Conservation (phyloP, 2,888 invertebrate genomes). For the Dynastes grantii region DNA sequence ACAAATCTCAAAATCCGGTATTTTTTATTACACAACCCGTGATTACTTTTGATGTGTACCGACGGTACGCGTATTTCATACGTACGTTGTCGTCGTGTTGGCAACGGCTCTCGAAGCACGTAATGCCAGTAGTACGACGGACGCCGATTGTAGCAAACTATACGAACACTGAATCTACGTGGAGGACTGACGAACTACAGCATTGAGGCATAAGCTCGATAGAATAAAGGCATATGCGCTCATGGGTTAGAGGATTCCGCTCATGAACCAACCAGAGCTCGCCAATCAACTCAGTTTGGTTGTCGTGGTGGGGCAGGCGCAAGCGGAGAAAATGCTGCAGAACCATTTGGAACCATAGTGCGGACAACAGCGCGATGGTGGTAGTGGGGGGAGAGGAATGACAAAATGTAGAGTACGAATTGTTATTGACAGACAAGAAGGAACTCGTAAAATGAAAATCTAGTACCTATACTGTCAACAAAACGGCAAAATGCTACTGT, state of each 20-base stretch:
- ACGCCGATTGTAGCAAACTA: conserved; percentile 39
- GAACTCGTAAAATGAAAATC: conserved; percentile 40
- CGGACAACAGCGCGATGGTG: conserved; percentile 1
- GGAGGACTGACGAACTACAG: conserved; percentile 31
- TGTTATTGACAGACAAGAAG: conserved; percentile 47
- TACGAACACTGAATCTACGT: conserved; percentile 38
- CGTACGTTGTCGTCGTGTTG: conserved; percentile 35
- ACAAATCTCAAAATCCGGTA: conserved; percentile 15
- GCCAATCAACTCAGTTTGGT: conserved; percentile 51
- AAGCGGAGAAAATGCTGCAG: conserved; percentile 51
- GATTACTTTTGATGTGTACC: conserved; percentile 24
- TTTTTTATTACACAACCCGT: conserved; percentile 44
- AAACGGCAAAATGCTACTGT: conserved; percentile 27
- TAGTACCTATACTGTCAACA: conserved; percentile 14
- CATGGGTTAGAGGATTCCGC: conserved; percentile 51
- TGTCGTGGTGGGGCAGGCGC: conserved; percentile 52
- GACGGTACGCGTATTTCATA: neutral
- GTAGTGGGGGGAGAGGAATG: conserved; percentile 43
- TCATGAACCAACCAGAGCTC: conserved; percentile 52
- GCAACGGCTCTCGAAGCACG: conserved; percentile 21
- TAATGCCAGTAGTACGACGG: conserved; percentile 26
- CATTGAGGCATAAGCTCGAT: conserved; percentile 52
- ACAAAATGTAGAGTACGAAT: conserved; percentile 31
- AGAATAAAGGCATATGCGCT: conserved; percentile 49
- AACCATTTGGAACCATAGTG: conserved; percentile 53